Percentiles rank a stretch among this genome's conserved stretches.
Evolutionary conservation across 2,888 invertebrate genomes (phyloP).

Genomic region (Morpho achilles): DNA sequence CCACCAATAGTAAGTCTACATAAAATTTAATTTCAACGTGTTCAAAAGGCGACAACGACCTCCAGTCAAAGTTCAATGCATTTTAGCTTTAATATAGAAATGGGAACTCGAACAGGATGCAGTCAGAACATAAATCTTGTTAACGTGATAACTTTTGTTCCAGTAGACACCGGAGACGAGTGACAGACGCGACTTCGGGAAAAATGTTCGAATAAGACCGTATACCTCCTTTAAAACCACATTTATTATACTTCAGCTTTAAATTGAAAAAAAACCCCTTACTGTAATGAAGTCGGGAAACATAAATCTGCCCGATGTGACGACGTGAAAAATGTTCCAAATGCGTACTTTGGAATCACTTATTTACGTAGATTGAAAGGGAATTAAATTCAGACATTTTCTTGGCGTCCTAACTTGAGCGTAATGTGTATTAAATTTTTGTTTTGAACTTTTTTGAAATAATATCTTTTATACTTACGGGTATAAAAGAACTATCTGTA

Average conservation of each 20-base stretch:
- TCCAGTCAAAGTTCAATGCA: constrained; percentile 23
- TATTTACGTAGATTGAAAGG: constrained; percentile 28
- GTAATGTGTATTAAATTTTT: constrained; percentile 7
- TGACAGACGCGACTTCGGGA: constrained; percentile 47
- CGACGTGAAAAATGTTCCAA: constrained; percentile 49
- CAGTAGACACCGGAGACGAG: constrained; percentile 41
- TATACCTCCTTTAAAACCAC: constrained; percentile 27
- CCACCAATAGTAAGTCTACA: neutral
- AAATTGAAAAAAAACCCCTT: constrained; percentile 43
- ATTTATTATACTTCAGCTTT: constrained; percentile 30
- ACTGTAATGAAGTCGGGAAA: constrained; percentile 41
- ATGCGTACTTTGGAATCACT: constrained; percentile 36
- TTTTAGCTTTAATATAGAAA: constrained; percentile 27
- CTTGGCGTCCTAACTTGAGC: constrained; percentile 13
- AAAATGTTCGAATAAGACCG: constrained; percentile 40
- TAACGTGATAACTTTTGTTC: constrained; percentile 49
- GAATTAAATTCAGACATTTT: constrained; percentile 26
- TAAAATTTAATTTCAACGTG: constrained; percentile 1
- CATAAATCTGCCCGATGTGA: constrained; percentile 48
- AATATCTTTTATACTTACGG: too few species aligned
- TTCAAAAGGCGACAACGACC: constrained; percentile 7
- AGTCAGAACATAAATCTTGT: constrained; percentile 42
- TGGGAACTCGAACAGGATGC: constrained; percentile 33
- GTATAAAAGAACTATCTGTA: too few species aligned
- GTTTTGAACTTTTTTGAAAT: too few species aligned